Evolutionary conservation across 2,888 invertebrate species (phyloP).

Genomic region (Hyalella azteca): DNA sequence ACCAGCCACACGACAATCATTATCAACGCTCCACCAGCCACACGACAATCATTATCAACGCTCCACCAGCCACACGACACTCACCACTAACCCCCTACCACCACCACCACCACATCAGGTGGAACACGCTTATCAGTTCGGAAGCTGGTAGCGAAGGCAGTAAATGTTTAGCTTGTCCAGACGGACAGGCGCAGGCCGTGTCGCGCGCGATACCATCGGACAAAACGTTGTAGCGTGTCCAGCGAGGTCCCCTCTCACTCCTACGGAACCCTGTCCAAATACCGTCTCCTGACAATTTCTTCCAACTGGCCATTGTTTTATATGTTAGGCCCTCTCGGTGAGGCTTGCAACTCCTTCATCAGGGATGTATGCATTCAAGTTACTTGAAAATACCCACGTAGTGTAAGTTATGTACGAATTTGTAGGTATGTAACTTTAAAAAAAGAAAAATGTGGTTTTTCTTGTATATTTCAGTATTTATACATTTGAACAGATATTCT

Average conservation of each 20-base stretch:
- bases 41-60: not conserved
- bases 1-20: not conserved
- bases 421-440: too few relatives aligned
- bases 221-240: slow-evolving; percentile 18
- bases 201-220: slow-evolving; percentile 14
- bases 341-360: too few relatives aligned
- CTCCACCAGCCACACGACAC: not conserved
- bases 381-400: too few relatives aligned
- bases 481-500: too few relatives aligned
- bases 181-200: slow-evolving; percentile 20
- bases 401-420: too few relatives aligned
- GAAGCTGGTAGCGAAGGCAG: slow-evolving; percentile 7
- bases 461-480: too few relatives aligned
- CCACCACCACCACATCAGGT: not conserved
- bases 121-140: slow-evolving; percentile 19
- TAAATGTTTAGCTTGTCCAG: slow-evolving; percentile 4
- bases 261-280: slow-evolving; percentile 32
- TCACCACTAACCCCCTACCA: not conserved
- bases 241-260: slow-evolving; percentile 17
- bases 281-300: slow-evolving; percentile 15
- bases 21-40: not conserved
- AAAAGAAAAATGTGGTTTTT: too few relatives aligned
- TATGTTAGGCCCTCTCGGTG: not conserved
- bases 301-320: slow-evolving; percentile 15
- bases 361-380: too few relatives aligned